These are phyloP conservation scores for Scaptomyza pallida DNA, from an alignment of 1,140 invertebrate species.

Conservation along the genomic window DNA sequence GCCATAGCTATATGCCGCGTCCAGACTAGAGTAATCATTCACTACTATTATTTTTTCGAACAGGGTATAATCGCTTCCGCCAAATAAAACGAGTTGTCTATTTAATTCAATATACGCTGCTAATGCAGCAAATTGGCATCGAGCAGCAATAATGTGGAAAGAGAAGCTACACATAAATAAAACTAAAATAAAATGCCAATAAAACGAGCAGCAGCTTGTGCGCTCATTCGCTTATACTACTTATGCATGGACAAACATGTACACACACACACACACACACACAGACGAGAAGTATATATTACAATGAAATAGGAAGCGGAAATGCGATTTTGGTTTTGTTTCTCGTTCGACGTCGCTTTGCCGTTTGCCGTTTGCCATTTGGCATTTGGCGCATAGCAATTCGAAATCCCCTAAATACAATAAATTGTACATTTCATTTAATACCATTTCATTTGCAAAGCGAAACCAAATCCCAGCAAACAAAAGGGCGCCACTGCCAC, in stretches of 20 bases:
- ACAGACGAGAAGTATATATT: conserved; percentile 56
- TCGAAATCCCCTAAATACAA: conserved; percentile 78
- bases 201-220: conserved; percentile 46
- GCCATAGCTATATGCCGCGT: conserved; percentile 15
- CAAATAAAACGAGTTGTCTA: conserved; percentile 57
- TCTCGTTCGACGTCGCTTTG: conserved; percentile 19
- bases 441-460: conserved; percentile 82
- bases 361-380: not conserved
- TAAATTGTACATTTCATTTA: conserved; percentile 81
- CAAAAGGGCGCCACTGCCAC: conserved; percentile 48
- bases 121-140: conserved; percentile 53
- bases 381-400: conserved; percentile 49
- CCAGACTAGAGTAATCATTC: not conserved
- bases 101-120: conserved; percentile 62
- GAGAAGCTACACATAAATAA: conserved; percentile 45
- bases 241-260: conserved; percentile 5
- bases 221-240: conserved; percentile 1
- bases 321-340: conserved; percentile 73
- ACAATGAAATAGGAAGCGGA: conserved; percentile 72
- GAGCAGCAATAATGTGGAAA: conserved; percentile 21
- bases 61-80: conserved; percentile 25
- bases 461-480: conserved; percentile 66
- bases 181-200: conserved; percentile 73
- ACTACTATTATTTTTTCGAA: no score
- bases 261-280: conserved; percentile 3